Base-by-base conservation (phyloP, 2,113 vertebrate species). In the Microcebus griseorufus region DNA sequence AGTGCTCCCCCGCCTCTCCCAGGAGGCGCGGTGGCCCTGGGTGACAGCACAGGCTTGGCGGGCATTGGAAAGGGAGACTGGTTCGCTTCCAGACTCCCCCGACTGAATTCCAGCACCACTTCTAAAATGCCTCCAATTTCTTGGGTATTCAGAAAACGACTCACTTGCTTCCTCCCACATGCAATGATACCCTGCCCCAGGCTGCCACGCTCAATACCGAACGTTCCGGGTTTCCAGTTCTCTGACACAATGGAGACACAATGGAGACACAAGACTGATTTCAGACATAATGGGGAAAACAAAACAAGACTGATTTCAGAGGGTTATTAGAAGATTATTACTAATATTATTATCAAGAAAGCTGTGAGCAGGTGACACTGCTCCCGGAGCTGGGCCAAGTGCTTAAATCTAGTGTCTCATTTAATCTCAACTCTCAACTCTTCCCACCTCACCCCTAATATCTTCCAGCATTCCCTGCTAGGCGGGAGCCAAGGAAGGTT, bases 321-420 rank as follows among this genome's bases (percentile, higher is more conserved):
- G 42, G 48, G 29, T 3, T 12, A n/a, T 6, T 32, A n/a, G 64
- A 69, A 81, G 62, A 45, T 8, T 5, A 1, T 37, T 60, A 13
- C 10, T 2, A 2, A 29, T 5, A 3, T 65, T 4, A 25, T 29
- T 27, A 42, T 20, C 18, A 45, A 17, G 62, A 51, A 37, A 0
- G 17, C 16, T 7, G 7, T 4, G 25, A 29, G 27, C 51, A 81
- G 62, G 45, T 13, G 14, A 8, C 6, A 2, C 55, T 0, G 72
- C 22, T 13, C 18, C 9, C 7, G 45, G 32, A 48, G 60, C 78
- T 53, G 82, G 27, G 27, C 89, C 17, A 8, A 39, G 34, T 6
- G 39, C 53, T 51, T 25, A 5, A 2, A 16, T 8, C 1, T 0
- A 55, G 37, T 0, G 1, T 34, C 32, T 34, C 42, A 16, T 17